Evolutionary conservation across 2,113 vertebrate species (phyloP).

Genomic region (Caretta caretta): DNA sequence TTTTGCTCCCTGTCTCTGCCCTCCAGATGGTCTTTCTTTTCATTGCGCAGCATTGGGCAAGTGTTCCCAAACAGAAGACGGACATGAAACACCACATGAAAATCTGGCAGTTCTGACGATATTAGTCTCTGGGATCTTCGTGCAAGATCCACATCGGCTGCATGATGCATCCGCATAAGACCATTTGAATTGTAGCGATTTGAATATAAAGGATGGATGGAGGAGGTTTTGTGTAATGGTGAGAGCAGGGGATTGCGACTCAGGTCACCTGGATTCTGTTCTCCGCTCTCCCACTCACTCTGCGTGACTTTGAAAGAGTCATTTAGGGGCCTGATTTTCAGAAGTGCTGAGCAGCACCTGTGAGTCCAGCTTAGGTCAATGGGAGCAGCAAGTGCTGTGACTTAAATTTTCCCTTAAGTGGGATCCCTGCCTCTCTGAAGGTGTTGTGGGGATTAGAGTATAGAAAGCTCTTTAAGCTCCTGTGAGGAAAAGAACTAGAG

Average conservation of each 20-base stretch:
- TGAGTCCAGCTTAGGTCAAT: neutral
- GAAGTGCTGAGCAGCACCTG: neutral
- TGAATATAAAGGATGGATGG: neutral
- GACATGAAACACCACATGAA: neutral
- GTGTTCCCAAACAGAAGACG: neutral
- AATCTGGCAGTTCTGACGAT: neutral
- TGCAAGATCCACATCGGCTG: neutral
- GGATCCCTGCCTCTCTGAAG: neutral
- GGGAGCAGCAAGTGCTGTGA: neutral
- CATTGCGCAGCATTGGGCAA: neutral
- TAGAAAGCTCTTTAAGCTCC: neutral
- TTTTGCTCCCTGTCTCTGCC: neutral
- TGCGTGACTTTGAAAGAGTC: neutral
- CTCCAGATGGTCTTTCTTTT: neutral
- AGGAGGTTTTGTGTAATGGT: neutral
- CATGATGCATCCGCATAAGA: neutral
- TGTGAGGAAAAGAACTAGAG: neutral
- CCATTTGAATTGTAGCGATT: neutral
- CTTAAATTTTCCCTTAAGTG: neutral
- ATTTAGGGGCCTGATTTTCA: neutral
- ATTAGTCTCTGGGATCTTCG: neutral
- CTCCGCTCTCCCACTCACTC: neutral
- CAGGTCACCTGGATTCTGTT: neutral
- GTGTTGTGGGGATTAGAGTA: neutral
- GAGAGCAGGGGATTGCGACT: neutral